Base-by-base conservation (phyloP, 2,113 vertebrate genomes). In the Centropristis striata region DNA sequence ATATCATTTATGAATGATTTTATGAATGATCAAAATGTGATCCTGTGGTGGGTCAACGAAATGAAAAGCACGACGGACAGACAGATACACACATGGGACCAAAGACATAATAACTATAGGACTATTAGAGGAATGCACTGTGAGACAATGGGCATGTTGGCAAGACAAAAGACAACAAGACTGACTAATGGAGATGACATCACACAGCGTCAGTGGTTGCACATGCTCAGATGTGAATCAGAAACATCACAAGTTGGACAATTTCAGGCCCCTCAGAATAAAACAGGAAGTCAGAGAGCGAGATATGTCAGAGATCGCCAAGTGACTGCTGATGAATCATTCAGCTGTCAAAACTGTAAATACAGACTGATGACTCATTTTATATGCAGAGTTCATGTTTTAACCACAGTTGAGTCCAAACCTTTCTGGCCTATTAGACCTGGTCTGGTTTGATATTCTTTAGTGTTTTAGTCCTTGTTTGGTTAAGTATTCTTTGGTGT, bases 271-370 rank as follows among this genome's bases (percentile, higher is more conserved):
- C 69, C 70, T 21, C 41, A 74, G 50, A 70, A 69, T 21, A 9
- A 72, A 44, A 72, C 53, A 72, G 74, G 81, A 78, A 83, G 63
- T 67, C 13, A 46, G 65, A 81, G 65, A n/a, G 13, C 21, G 32
- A 58, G 51, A 72, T n/a, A 50, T 5, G 36, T 59, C 28, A 79
- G 8, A 73, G 61, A 44, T 59, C 18, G 4, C 13, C 20, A 8
- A 46, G 36, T 3, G 18, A 14, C 18, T 8, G 46, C 54, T 27
- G 68, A 49, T n/a, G 64, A 70, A 23, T 42, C 25, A 47, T 3
- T 15, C 42, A 67, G 47, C 32, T 44, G 67, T 46, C 61, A 66
- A 1, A 5, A 42, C 18, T 46, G 37, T 20, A 18, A 50, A 37
- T 46, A 49, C 18, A 7, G 1, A 15, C 1, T 15, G 8, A 14